Evolutionary conservation across 2,113 vertebrate genomes (phyloP), one percentile per base, ranked within the genome.

Genomic region (Oreochromis tanganicae): DNA sequence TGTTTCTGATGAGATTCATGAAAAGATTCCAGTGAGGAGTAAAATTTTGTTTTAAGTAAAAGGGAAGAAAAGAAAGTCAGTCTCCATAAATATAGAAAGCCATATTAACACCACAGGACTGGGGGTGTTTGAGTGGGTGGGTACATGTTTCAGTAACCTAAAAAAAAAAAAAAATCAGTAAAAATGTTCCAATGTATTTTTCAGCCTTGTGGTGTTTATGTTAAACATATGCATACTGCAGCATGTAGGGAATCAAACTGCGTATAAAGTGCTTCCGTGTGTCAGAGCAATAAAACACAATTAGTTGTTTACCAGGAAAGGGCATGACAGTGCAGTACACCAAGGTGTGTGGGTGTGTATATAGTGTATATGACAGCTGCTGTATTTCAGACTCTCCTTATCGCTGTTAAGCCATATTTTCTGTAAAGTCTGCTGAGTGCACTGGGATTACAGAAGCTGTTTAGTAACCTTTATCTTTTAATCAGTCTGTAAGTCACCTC

Each of bases 401-500:
- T 41, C 57, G 17, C 68, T 57, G 21, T 84, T 8, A 55, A 54
- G 27, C 17, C 24, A 36, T 10, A 24, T 61, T 71, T 56, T 46
- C 13, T 17, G 43, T 82, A 57, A 16, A 55, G 27, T 50, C 38
- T 46, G 14, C 14, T 82, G 4, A 68, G 43, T 36, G 24, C 27
- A 80, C 34, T 17, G 16, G 19, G 41, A 80, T 50, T 21, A n/a
- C 46, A 78, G 71, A 81, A 81, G 71, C 78, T 88, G 59, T 85
- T 83, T 29, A 52, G 41, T 85, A 71, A 68, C 84, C 27, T 90
- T 82, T 83, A 56, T 85, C 75, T 79, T 89, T 80, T 71, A 84
- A 88, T 90, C 56, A 84, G 55, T 80, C 41, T 61, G 19, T 7
- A 82, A 71, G 80, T 88, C 59, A 85, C 87, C 84, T 75, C 55